Percentiles rank a stretch among this genome's conserved stretches.
Evolutionary conservation across 2,797 vertebrate genomes (phyloP).

Genomic region (Sebastes diploproa): DNA sequence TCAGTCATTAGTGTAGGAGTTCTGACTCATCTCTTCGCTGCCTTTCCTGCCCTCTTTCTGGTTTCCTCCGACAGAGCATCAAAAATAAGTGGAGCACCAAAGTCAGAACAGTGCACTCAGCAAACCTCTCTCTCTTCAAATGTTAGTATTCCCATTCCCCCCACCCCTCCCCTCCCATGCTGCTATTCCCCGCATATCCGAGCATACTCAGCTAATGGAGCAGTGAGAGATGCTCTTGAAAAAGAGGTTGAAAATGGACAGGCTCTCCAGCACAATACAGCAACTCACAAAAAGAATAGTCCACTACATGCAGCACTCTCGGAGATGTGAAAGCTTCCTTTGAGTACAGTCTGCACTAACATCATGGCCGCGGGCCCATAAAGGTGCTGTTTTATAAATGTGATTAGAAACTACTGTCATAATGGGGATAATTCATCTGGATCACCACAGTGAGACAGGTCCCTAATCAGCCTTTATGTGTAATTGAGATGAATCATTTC

Average conservation of each 20-base stretch:
- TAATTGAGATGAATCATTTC: conserved; percentile 72
- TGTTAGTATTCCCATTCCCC: conserved; percentile 50
- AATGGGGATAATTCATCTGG: conserved; percentile 69
- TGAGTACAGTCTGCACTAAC: conserved; percentile 45
- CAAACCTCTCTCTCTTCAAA: conserved; percentile 65
- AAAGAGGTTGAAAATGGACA: conserved; percentile 72
- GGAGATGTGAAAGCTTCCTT: conserved; percentile 58
- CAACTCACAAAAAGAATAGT: conserved; percentile 67
- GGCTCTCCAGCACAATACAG: conserved; percentile 68
- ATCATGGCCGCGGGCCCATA: conserved; percentile 43
- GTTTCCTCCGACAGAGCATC: conserved; percentile 58
- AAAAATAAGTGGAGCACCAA: conserved; percentile 65
- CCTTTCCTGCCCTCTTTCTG: conserved; percentile 53
- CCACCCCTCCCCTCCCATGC: background rate
- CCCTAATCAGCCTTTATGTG: conserved; percentile 66
- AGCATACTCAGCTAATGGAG: conserved; percentile 75
- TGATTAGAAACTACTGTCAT: conserved; percentile 69
- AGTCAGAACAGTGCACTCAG: conserved; percentile 67
- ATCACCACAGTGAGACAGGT: conserved; percentile 49
- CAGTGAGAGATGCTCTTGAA: conserved; percentile 71
- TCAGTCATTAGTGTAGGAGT: conserved; percentile 64
- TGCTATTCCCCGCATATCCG: conserved; percentile 50
- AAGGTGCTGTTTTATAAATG: conserved; percentile 62
- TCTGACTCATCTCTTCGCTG: conserved; percentile 66
- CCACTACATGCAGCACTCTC: conserved; percentile 37